phyloP scores from a whole-genome alignment of 2,113 vertebrate genomes.

The Aldabrachelys gigantea region DNA sequence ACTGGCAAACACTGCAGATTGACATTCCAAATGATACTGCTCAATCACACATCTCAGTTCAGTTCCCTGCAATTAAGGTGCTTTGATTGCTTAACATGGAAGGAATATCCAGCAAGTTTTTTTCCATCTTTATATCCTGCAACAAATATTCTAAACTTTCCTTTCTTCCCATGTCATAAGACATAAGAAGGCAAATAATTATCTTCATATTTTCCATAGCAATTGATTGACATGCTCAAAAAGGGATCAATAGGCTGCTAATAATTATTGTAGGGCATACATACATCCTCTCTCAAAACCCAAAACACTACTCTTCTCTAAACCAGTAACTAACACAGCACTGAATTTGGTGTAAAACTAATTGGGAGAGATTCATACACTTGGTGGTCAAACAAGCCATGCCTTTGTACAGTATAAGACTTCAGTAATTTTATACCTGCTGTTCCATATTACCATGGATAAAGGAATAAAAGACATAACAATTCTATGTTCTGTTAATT shows the following conservation, averaged over 20 bases:
- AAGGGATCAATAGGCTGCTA: not conserved
- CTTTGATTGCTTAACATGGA: fast-evolving
- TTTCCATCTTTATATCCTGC: not conserved
- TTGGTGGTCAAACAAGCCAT: not conserved
- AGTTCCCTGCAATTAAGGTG: fast-evolving
- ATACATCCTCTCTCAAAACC: fast-evolving
- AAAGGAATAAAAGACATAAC: not conserved
- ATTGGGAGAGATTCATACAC: fast-evolving
- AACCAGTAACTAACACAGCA: fast-evolving
- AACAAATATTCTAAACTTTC: not conserved
- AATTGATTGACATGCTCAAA: not conserved
- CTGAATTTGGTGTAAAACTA: fast-evolving
- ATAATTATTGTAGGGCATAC: fast-evolving
- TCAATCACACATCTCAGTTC: not conserved
- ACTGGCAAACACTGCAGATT: not conserved
- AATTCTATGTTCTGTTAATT: not conserved
- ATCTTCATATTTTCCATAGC: not conserved
- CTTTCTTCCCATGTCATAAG: not conserved
- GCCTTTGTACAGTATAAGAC: not conserved
- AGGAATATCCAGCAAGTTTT: too few species aligned
- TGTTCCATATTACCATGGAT: fast-evolving
- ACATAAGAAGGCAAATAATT: not conserved
- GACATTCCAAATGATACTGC: not conserved
- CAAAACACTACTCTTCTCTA: fast-evolving
- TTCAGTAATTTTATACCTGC: fast-evolving